These are phyloP conservation scores for Podarcis siculus DNA, from an alignment of 2,797 vertebrate species.

Conservation along the genomic window DNA sequence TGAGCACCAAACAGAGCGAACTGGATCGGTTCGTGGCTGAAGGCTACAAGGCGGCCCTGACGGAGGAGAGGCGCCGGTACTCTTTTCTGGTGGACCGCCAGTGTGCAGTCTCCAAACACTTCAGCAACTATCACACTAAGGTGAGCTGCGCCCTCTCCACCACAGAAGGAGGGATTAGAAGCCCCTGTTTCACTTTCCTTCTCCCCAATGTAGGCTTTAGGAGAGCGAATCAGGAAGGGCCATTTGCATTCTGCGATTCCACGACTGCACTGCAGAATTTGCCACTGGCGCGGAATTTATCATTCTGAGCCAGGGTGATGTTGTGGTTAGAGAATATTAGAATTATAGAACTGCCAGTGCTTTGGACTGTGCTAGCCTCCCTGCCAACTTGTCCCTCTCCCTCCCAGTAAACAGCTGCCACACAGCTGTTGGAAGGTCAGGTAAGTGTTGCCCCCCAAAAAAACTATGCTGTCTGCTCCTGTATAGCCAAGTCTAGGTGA, in stretches of 20 bases:
- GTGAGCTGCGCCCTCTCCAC: constrained; percentile 56
- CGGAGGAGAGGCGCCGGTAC: constrained; percentile 86
- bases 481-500: too few species aligned
- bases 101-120: constrained; percentile 87
- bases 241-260: neutral
- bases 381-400: too few species aligned
- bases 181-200: too few species aligned
- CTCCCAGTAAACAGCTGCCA: too few species aligned
- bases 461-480: too few species aligned
- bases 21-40: constrained; percentile 85
- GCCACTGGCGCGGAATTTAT: neutral
- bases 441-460: too few species aligned
- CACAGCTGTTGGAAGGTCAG: too few species aligned
- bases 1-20: constrained; percentile 87
- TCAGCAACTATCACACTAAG: constrained; percentile 88
- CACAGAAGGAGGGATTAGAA: neutral
- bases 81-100: constrained; percentile 89
- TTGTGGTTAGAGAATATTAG: neutral
- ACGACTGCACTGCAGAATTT: neutral
- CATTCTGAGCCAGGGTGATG: neutral
- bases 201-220: too few species aligned
- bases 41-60: constrained; percentile 86
- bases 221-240: neutral
- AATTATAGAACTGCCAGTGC: neutral
- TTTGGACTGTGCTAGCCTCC: too few species aligned